Conservation (phyloP, 2,888 invertebrate species). For the Troglohyphantes excavatus region DNA sequence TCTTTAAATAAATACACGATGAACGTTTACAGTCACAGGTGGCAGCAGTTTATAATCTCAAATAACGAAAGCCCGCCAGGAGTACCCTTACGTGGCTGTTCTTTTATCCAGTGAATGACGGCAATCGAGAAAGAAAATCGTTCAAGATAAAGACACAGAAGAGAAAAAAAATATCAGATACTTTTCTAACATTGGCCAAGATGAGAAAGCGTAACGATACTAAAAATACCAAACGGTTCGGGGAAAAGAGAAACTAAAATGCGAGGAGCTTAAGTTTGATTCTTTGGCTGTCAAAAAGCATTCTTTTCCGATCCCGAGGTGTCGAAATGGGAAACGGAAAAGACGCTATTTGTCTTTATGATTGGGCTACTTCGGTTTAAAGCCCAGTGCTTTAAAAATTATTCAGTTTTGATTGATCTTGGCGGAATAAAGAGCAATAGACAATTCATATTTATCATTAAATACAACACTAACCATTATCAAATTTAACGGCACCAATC, state of each 20-base stretch:
- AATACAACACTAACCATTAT: too few relatives aligned
- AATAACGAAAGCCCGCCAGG: too few relatives aligned
- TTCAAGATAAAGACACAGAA: neutral
- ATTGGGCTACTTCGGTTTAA: conserved; percentile 2
- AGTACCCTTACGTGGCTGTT: too few relatives aligned
- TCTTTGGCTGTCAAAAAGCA: conserved; percentile 56
- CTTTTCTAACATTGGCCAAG: neutral
- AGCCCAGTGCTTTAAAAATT: neutral
- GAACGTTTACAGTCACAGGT: too few relatives aligned
- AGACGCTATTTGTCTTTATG: conserved; percentile 26
- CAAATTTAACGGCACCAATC: too few relatives aligned
- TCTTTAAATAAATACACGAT: too few relatives aligned
- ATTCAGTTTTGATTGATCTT: too few relatives aligned
- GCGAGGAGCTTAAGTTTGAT: conserved; percentile 27
- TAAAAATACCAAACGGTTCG: conserved; percentile 39
- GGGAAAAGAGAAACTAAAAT: conserved; percentile 37
- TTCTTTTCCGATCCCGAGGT: conserved; percentile 28
- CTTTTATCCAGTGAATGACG: too few relatives aligned
- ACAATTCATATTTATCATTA: too few relatives aligned
- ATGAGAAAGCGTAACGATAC: conserved; percentile 24
- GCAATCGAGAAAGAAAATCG: too few relatives aligned
- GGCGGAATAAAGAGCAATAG: too few relatives aligned
- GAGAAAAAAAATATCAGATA: conserved; percentile 13
- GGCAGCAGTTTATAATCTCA: too few relatives aligned
- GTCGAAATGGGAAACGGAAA: conserved; percentile 32